These are phyloP conservation scores for Ectropis crepuscularia DNA, from an alignment of 2,888 invertebrate genomes.

Conservation along the genomic window DNA sequence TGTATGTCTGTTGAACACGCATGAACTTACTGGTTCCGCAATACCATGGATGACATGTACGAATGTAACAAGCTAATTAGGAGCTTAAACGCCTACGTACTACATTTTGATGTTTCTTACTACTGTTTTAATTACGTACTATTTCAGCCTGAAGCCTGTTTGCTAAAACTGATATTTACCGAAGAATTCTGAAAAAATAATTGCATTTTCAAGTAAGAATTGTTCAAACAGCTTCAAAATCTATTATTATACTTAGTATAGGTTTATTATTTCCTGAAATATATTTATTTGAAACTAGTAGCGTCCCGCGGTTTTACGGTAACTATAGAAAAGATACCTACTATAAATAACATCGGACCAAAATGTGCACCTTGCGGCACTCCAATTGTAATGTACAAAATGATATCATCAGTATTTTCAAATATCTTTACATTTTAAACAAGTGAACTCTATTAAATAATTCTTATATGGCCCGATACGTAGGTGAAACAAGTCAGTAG, in stretches of 20 bases:
- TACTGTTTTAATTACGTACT: background rate
- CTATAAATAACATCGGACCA: slow-evolving; percentile 8
- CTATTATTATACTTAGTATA: too few relatives aligned
- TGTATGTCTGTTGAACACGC: slow-evolving; percentile 31
- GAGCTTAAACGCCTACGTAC: slow-evolving; percentile 14
- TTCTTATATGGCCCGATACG: slow-evolving; percentile 16
- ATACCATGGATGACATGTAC: slow-evolving; percentile 20
- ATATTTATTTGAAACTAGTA: too few relatives aligned
- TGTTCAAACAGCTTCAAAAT: too few relatives aligned
- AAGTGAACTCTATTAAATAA: slow-evolving; percentile 19
- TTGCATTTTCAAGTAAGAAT: too few relatives aligned
- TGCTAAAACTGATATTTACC: too few relatives aligned
- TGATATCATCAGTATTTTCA: background rate
- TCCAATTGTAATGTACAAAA: slow-evolving; percentile 16
- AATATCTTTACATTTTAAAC: background rate
- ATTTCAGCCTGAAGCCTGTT: too few relatives aligned
- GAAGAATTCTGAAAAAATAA: too few relatives aligned
- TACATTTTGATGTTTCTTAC: slow-evolving; percentile 8
- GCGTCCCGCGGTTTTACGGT: too few relatives aligned
- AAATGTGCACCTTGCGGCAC: slow-evolving; percentile 28
- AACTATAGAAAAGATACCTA: background rate
- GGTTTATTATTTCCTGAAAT: too few relatives aligned
- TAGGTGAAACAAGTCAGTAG: slow-evolving; percentile 14
- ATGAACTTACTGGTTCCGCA: slow-evolving; percentile 22
- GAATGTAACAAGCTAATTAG: slow-evolving; percentile 12